Percentiles rank a stretch among this genome's conserved stretches.
These are phyloP conservation scores for Nibea coibor DNA, from an alignment of 2,113 vertebrate genomes.

Conservation along the genomic window DNA sequence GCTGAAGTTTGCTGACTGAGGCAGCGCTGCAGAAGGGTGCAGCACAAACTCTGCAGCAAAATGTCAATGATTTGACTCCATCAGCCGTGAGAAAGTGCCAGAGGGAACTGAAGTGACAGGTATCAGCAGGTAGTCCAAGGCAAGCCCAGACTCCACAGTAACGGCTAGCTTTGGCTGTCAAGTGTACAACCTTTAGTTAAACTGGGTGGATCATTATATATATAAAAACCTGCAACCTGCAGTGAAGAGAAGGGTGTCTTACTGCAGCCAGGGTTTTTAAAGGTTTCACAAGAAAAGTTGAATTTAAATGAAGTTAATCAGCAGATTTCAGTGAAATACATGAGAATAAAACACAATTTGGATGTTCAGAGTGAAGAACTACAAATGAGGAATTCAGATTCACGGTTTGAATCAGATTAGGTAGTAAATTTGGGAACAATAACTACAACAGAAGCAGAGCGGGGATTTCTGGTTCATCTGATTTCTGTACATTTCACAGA, in stretches of 20 bases:
- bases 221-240: neutral
- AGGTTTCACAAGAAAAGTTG: neutral
- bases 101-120: conserved; percentile 42
- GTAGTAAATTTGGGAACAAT: neutral
- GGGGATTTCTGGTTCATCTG: neutral
- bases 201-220: neutral
- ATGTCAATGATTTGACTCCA: neutral
- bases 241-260: neutral
- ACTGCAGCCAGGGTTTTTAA: neutral
- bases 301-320: neutral
- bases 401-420: no score
- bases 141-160: conserved; percentile 54
- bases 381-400: neutral
- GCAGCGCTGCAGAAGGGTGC: neutral
- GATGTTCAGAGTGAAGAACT: neutral
- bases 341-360: neutral
- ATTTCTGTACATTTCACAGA: no score
- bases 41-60: neutral
- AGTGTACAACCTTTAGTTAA: conserved; percentile 1
- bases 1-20: neutral
- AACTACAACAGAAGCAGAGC: neutral
- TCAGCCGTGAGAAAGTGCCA: conserved; percentile 59
- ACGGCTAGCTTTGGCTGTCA: conserved; percentile 31
- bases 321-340: neutral
- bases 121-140: conserved; percentile 38